Conservation (phyloP, 2,888 invertebrate species). For the Piscicola geometra region DNA sequence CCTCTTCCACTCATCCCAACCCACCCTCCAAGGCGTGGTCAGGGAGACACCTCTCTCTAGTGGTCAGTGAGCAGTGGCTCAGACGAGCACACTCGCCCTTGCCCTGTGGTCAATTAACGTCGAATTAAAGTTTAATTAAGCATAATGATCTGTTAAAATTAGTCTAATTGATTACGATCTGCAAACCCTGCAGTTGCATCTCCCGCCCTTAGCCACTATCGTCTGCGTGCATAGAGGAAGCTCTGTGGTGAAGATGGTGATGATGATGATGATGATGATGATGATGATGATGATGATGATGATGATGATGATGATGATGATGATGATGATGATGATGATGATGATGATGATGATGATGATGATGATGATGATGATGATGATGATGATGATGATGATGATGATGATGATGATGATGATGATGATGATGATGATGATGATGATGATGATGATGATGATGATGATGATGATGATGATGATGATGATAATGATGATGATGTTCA, state of each 20-base stretch:
- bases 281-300: slow-evolving; percentile 29
- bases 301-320: slow-evolving; percentile 18
- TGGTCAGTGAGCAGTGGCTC: too few species aligned
- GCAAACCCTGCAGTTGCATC: background rate
- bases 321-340: slow-evolving; percentile 14
- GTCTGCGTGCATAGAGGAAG: too few species aligned
- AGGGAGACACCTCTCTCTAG: too few species aligned
- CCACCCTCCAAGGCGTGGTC: too few species aligned
- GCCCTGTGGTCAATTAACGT: too few species aligned
- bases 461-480: slow-evolving; percentile 19
- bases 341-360: slow-evolving; percentile 19
- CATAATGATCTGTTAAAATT: too few species aligned
- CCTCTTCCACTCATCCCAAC: too few species aligned
- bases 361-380: slow-evolving; percentile 2
- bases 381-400: slow-evolving; percentile 21
- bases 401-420: slow-evolving; percentile 27
- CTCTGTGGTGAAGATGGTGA: slow-evolving; percentile 23
- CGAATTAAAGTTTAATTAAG: too few species aligned
- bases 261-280: slow-evolving; percentile 31
- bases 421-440: slow-evolving; percentile 29
- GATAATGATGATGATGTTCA: too few species aligned
- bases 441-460: slow-evolving; percentile 26
- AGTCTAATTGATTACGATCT: too few species aligned
- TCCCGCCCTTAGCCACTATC: background rate
- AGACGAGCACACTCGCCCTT: too few species aligned